Conservation (phyloP, 2,888 invertebrate species). For the Chymomyza procnemis region DNA sequence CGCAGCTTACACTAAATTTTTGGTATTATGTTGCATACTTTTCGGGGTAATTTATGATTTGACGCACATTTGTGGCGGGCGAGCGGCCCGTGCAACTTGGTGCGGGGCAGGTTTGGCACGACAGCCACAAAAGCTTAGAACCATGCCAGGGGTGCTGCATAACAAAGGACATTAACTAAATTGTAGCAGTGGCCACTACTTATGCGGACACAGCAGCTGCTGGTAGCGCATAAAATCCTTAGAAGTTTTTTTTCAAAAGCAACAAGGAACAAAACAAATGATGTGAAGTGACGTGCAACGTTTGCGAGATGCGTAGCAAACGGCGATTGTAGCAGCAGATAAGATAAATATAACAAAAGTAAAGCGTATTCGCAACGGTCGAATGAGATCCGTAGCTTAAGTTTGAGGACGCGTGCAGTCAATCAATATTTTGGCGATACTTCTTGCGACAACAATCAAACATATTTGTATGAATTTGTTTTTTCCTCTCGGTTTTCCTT, state of each 20-base stretch:
- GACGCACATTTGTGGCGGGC: constrained; percentile 41
- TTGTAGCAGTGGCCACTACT: background rate
- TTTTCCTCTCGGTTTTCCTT: background rate
- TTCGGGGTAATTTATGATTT: constrained; percentile 67
- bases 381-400: background rate
- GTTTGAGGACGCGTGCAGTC: constrained; percentile 34
- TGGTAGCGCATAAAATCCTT: constrained; percentile 36
- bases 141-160: background rate
- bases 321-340: constrained; percentile 55
- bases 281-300: constrained; percentile 71
- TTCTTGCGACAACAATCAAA: background rate
- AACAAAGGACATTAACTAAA: background rate
- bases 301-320: constrained; percentile 58
- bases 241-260: background rate
- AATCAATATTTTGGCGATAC: constrained; percentile 32
- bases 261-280: constrained; percentile 61
- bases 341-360: constrained; percentile 63
- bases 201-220: constrained; percentile 20
- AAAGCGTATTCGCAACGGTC: constrained; percentile 23
- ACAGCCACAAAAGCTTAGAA: background rate
- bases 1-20: constrained; percentile 58
- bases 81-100: background rate
- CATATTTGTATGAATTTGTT: background rate
- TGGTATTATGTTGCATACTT: constrained; percentile 68
- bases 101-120: too few relatives aligned